These are phyloP conservation scores for Heliconius hortense DNA, from an alignment of 2,888 invertebrate genomes.

Conservation along the genomic window DNA sequence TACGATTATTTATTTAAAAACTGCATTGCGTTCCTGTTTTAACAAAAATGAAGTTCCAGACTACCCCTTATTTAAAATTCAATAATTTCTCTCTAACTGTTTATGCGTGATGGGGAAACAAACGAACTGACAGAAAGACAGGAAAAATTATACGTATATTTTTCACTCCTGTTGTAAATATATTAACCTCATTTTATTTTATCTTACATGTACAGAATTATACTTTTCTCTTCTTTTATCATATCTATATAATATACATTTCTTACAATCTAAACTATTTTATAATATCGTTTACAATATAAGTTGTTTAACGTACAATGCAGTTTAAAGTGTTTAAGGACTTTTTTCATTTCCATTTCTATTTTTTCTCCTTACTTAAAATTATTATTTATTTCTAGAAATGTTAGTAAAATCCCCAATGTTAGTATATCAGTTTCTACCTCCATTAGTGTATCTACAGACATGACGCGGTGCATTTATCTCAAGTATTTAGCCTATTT, in stretches of 20 bases:
- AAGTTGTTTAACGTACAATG: neutral
- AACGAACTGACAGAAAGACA: neutral
- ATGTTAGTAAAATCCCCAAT: conserved; percentile 28
- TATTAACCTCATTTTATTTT: too few species aligned
- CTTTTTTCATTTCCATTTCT: neutral
- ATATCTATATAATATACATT: neutral
- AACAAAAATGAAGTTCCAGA: neutral
- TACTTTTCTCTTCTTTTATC: too few species aligned
- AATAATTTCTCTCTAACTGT: neutral
- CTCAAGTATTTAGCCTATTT: conserved; percentile 60
- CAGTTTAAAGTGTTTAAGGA: neutral
- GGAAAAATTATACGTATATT: neutral
- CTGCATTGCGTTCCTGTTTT: neutral
- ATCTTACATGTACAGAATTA: too few species aligned
- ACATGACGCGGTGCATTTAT: conserved; percentile 57
- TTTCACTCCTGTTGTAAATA: too few species aligned
- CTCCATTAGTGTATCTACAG: conserved; percentile 54
- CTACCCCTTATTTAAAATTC: neutral
- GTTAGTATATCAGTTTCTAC: conserved; percentile 38
- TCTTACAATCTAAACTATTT: neutral
- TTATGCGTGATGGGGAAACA: neutral
- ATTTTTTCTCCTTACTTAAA: neutral
- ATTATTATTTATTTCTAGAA: neutral
- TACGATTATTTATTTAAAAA: neutral
- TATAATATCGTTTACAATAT: neutral